Conservation (phyloP, 2,113 vertebrate genomes). For the Corvus cornix region DNA sequence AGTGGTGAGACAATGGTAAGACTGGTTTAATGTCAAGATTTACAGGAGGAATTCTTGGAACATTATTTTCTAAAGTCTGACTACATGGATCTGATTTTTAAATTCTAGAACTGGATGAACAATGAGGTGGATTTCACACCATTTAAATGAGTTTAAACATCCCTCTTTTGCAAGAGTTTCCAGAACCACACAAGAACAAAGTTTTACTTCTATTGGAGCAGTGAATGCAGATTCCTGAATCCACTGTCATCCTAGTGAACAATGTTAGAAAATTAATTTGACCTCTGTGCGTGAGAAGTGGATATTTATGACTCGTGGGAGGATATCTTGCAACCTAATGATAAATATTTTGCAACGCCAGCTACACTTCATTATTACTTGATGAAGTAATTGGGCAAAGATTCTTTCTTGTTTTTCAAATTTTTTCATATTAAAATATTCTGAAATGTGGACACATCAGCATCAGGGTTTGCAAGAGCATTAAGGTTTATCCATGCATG, state of each 20-base stretch:
- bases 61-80: conserved; percentile 25
- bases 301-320: not conserved
- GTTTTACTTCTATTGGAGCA: not conserved
- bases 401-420: not conserved
- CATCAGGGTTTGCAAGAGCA: not conserved
- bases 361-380: not conserved
- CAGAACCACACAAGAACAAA: not conserved
- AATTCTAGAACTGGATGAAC: not conserved
- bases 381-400: not conserved
- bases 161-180: not conserved
- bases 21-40: conserved; percentile 66
- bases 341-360: not conserved
- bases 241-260: not conserved
- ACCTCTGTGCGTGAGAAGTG: not conserved
- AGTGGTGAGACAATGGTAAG: conserved; percentile 60
- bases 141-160: not conserved
- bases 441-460: not conserved
- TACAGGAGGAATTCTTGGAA: conserved; percentile 28
- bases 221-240: not conserved
- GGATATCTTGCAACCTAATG: not conserved
- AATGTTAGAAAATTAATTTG: not conserved
- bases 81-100: not conserved
- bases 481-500: not conserved
- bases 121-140: not conserved
- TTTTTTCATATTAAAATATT: not conserved